Conservation (phyloP, 2,797 vertebrate species). For the Labeo calbasu region DNA sequence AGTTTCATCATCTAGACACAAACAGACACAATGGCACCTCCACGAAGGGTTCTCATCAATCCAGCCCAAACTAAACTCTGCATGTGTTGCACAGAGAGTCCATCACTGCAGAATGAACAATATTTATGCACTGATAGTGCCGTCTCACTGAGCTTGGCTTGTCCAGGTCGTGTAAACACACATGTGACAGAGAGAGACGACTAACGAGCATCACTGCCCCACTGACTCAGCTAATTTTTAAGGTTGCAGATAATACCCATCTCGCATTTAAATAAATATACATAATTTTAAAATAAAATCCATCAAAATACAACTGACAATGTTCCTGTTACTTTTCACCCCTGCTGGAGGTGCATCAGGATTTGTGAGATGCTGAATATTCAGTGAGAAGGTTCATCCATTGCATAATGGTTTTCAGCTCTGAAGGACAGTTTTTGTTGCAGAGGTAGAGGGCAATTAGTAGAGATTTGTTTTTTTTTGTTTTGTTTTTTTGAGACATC, state of each 20-base stretch:
- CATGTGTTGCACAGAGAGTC: not conserved
- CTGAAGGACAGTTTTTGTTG: slow-evolving; percentile 4
- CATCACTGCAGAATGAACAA: slow-evolving; percentile 36
- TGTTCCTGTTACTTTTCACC: not conserved
- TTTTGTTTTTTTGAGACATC: not conserved
- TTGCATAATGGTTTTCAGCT: not conserved
- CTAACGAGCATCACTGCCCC: slow-evolving; percentile 1
- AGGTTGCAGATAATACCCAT: not conserved
- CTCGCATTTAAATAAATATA: not conserved
- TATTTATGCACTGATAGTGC: slow-evolving; percentile 60
- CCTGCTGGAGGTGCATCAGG: too few species aligned
- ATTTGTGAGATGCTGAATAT: not conserved
- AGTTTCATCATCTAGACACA: slow-evolving; percentile 59
- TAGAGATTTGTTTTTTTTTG: not conserved
- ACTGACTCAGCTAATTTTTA: slow-evolving; percentile 43
- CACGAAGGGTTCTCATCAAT: slow-evolving; percentile 44
- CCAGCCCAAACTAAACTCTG: slow-evolving; percentile 5
- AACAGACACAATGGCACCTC: slow-evolving; percentile 51
- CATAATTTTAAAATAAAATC: not conserved
- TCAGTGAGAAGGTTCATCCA: not conserved
- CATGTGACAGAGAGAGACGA: slow-evolving; percentile 52
- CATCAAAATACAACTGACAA: not conserved
- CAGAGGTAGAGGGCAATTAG: not conserved
- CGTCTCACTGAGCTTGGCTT: slow-evolving; percentile 39
- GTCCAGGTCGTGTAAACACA: slow-evolving; percentile 54